Evolutionary conservation across 2,888 invertebrate species (phyloP).

Genomic region (Hyppa rectilinea): DNA sequence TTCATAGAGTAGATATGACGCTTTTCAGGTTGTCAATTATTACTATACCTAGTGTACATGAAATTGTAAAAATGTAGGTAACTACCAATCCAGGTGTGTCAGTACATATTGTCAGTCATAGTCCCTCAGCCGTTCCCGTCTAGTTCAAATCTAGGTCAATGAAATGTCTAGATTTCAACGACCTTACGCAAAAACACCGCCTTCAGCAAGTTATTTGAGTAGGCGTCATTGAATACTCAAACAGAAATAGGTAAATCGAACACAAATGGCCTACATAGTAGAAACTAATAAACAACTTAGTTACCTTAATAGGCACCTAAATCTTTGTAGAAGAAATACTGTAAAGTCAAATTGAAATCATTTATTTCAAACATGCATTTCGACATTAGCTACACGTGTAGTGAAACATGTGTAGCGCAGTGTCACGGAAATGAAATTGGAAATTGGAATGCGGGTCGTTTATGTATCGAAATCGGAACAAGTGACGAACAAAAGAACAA

Average conservation of each 20-base stretch:
- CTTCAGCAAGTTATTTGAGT: neutral
- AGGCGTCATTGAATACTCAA: neutral
- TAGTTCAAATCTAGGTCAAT: neutral
- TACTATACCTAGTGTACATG: neutral
- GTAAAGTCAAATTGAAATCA: no score
- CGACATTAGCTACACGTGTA: slow-evolving; percentile 1
- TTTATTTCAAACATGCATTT: slow-evolving; percentile 3
- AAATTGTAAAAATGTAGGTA: neutral
- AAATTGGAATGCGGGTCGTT: slow-evolving; percentile 18
- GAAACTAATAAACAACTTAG: neutral
- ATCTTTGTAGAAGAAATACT: neutral
- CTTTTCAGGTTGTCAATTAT: neutral
- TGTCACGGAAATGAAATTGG: slow-evolving; percentile 39
- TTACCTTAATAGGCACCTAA: no score
- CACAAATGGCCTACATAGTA: slow-evolving; percentile 4
- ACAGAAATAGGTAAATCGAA: neutral
- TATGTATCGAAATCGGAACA: slow-evolving; percentile 18
- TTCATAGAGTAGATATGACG: neutral
- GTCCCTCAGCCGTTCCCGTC: neutral
- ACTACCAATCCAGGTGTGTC: neutral
- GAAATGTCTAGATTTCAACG: neutral
- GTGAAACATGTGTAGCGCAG: slow-evolving; percentile 25
- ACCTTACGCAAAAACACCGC: neutral
- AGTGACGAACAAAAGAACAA: slow-evolving; percentile 23
- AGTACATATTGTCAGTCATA: neutral